These are phyloP conservation scores for Luperina testacea DNA, from an alignment of 2,888 invertebrate species.

Conservation along the genomic window DNA sequence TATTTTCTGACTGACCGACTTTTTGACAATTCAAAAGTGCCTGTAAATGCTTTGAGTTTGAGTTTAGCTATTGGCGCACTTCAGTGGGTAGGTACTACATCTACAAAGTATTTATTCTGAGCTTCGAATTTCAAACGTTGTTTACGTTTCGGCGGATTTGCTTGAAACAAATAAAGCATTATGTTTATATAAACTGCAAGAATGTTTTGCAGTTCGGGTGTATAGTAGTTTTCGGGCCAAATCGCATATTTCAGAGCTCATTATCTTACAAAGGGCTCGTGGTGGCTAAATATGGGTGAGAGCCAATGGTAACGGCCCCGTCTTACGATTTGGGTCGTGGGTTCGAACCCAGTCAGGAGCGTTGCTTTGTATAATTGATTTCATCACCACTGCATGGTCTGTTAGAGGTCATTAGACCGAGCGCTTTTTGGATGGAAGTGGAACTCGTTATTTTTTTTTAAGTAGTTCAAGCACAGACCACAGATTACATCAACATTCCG, in stretches of 20 bases:
- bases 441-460: constrained; percentile 29
- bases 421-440: constrained; percentile 38
- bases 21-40: too few species aligned
- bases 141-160: constrained; percentile 30
- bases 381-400: background rate
- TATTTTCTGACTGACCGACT: too few species aligned
- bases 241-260: background rate
- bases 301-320: background rate
- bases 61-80: background rate
- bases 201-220: background rate
- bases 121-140: background rate
- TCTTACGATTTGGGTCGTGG: background rate
- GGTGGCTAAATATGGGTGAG: background rate
- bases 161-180: constrained; percentile 16
- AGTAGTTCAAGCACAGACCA: constrained; percentile 39
- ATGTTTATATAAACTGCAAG: background rate
- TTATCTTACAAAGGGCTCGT: background rate
- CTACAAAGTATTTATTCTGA: constrained; percentile 26
- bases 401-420: constrained; percentile 23
- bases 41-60: too few species aligned
- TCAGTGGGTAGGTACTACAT: background rate
- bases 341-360: background rate
- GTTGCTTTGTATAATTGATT: background rate
- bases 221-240: background rate
- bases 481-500: constrained; percentile 57